These are phyloP conservation scores for Ricordea florida DNA, from an alignment of 92 coral and sea anemone genomes.

Conservation along the genomic window DNA sequence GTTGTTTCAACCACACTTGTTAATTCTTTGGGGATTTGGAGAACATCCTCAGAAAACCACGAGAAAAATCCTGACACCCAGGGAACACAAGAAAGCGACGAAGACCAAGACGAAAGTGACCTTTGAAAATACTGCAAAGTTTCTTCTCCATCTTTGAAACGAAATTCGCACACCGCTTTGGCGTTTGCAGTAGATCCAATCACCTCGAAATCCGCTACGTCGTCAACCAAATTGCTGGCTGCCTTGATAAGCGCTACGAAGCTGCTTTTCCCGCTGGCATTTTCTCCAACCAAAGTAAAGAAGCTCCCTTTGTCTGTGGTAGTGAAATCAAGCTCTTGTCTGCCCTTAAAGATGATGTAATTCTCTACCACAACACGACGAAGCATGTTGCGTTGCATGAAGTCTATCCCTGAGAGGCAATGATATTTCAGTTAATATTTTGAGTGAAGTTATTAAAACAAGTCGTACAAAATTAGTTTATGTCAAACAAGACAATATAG, in stretches of 20 bases:
- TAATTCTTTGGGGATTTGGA: constrained; percentile 67
- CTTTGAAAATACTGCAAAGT: constrained; percentile 37
- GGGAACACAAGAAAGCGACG: constrained; percentile 29
- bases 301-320: constrained; percentile 62
- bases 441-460: too few relatives aligned
- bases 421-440: not conserved
- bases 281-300: constrained; percentile 90
- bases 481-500: too few relatives aligned
- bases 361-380: constrained; percentile 88
- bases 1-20: constrained; percentile 24
- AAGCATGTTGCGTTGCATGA: constrained; percentile 44
- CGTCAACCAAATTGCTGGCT: constrained; percentile 83
- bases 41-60: constrained; percentile 86
- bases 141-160: constrained; percentile 62
- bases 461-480: too few relatives aligned
- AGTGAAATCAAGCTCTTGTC: constrained; percentile 72
- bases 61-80: constrained; percentile 77
- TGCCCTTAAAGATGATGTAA: constrained; percentile 76
- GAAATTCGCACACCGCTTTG: constrained; percentile 83
- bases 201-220: constrained; percentile 73
- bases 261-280: constrained; percentile 92
- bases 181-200: constrained; percentile 50
- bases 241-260: constrained; percentile 87
- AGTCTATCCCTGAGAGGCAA: not conserved
- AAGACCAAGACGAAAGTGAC: constrained; percentile 1